phyloP scores from a whole-genome alignment of 2,888 invertebrate genomes.

The Pristionchus japonicus region DNA sequence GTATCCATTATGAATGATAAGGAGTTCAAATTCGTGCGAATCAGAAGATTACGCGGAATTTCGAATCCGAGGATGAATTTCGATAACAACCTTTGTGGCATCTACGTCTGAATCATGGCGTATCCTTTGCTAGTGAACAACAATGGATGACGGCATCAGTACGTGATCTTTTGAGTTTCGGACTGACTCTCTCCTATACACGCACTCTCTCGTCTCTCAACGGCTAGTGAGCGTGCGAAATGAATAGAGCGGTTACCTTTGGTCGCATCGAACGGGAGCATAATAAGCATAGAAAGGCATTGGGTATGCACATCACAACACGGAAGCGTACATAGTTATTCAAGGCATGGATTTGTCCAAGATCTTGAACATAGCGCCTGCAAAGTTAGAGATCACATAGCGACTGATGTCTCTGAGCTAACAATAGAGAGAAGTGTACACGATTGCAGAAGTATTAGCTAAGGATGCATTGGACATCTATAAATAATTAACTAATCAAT shows the following conservation, averaged over 20 bases:
- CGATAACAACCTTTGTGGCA: background rate
- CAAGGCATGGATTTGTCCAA: too few relatives aligned
- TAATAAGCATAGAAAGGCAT: too few relatives aligned
- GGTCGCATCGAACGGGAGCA: too few relatives aligned
- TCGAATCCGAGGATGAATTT: background rate
- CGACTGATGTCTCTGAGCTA: too few relatives aligned
- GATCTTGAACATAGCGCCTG: too few relatives aligned
- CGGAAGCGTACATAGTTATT: too few relatives aligned
- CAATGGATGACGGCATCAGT: background rate
- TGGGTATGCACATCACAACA: too few relatives aligned
- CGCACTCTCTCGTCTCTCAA: background rate
- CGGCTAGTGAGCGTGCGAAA: background rate
- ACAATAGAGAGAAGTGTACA: too few relatives aligned
- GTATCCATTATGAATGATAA: background rate
- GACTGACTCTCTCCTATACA: too few relatives aligned
- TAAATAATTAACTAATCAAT: background rate
- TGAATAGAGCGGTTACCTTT: too few relatives aligned
- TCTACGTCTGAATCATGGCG: background rate
- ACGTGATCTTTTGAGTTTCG: background rate
- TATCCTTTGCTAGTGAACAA: background rate
- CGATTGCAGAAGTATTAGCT: too few relatives aligned
- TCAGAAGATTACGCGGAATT: background rate
- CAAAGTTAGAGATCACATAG: too few relatives aligned
- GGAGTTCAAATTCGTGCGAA: background rate
- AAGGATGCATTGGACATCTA: background rate